These are phyloP conservation scores for Boulengeromyrus knoepffleri DNA, from an alignment of 2,113 vertebrate genomes.

Conservation along the genomic window DNA sequence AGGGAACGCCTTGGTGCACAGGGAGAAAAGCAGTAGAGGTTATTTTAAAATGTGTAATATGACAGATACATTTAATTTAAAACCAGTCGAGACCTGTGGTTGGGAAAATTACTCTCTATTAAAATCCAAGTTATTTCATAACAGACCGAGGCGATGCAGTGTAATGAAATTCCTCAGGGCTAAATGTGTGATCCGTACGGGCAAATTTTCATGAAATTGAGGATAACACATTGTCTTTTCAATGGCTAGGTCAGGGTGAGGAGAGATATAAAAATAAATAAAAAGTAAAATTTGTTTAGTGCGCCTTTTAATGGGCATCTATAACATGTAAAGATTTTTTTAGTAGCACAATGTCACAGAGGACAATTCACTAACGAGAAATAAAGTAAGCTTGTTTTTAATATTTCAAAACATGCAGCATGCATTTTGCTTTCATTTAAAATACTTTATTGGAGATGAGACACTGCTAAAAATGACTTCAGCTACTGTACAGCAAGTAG, in stretches of 20 bases:
- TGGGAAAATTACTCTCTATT: conserved; percentile 21
- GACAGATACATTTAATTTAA: conserved; percentile 29
- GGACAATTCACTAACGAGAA: background rate
- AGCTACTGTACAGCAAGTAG: background rate
- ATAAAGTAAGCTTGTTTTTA: background rate
- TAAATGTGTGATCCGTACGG: background rate
- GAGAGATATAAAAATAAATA: background rate
- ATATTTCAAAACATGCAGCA: background rate
- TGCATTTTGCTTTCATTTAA: background rate
- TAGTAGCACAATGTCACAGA: background rate
- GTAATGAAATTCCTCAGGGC: conserved; percentile 26
- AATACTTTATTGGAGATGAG: background rate
- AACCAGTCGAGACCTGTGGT: conserved; percentile 17
- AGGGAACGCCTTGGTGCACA: background rate
- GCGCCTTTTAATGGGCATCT: background rate
- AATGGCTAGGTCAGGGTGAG: background rate
- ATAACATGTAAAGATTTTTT: background rate
- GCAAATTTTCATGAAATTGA: conserved; percentile 13
- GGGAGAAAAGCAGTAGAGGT: conserved; percentile 17
- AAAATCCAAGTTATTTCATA: conserved; percentile 29
- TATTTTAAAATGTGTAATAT: conserved; percentile 11
- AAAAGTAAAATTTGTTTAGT: background rate
- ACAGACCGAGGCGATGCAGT: conserved; percentile 39
- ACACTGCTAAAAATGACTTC: background rate
- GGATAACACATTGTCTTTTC: background rate